A percentile compares a stretch with the other conserved stretches of the same genome.
Evolutionary conservation across 2,888 invertebrate species (phyloP).

Genomic region (Temnothorax ravouxi): DNA sequence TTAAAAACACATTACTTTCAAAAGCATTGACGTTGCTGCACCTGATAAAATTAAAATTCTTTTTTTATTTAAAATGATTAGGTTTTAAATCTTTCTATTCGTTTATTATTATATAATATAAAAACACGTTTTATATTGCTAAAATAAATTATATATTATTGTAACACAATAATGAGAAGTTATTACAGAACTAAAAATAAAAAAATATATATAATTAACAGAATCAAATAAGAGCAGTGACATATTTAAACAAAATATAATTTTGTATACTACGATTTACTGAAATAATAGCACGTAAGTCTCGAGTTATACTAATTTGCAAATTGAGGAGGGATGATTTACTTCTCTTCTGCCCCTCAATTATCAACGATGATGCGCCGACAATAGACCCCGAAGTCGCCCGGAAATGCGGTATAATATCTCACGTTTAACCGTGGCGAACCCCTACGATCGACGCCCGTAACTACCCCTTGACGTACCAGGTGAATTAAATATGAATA

Average conservation of each 20-base stretch:
- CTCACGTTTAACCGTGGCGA: conserved; percentile 65
- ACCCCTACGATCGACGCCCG: conserved; percentile 66
- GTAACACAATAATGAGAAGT: neutral
- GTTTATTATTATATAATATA: conserved; percentile 6
- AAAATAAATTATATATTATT: neutral
- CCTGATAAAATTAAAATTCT: neutral
- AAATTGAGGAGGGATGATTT: conserved; percentile 3
- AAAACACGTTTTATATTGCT: neutral
- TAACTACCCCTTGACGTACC: conserved; percentile 69
- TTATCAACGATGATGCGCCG: conserved; percentile 79
- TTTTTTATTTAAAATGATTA: neutral
- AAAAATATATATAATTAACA: neutral
- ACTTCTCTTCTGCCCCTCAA: conserved; percentile 58
- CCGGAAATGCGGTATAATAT: conserved; percentile 73
- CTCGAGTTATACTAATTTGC: conserved; percentile 7
- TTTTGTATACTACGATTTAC: neutral
- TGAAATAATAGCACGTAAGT: neutral
- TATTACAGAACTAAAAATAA: neutral
- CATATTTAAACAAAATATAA: neutral
- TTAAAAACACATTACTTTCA: neutral
- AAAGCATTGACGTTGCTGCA: neutral
- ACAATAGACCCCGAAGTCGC: conserved; percentile 66
- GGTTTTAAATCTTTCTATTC: neutral
- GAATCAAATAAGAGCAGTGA: neutral
- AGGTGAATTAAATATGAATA: conserved; percentile 79